These are phyloP conservation scores for Eriocheir sinensis DNA, from an alignment of 1,140 invertebrate species.

Conservation along the genomic window DNA sequence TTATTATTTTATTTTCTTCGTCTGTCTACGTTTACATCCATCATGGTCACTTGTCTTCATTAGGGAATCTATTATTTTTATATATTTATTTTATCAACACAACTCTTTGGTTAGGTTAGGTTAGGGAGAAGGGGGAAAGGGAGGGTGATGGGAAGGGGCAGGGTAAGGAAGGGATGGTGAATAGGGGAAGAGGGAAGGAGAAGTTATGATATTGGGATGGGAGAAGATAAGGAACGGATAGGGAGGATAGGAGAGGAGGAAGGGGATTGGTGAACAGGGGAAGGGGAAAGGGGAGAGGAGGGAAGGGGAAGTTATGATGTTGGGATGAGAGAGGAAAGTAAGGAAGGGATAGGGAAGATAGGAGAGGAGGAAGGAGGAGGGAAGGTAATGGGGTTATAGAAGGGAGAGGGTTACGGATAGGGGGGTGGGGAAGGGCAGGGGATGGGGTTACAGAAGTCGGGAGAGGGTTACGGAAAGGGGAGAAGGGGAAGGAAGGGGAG, in stretches of 20 bases:
- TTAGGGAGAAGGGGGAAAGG: neutral
- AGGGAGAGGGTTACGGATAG: neutral
- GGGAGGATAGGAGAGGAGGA: neutral
- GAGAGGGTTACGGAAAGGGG: neutral
- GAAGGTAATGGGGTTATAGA: neutral
- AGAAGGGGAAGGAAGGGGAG: neutral
- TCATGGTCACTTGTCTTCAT: neutral
- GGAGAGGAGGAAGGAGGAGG: neutral
- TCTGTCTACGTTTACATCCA: neutral
- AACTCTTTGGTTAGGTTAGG: no score
- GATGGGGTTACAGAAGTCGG: neutral
- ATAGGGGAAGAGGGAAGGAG: no score
- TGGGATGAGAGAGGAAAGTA: no score
- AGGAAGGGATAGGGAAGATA: neutral
- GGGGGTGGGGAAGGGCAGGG: no score
- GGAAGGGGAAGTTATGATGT: no score
- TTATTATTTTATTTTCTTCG: neutral
- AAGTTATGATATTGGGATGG: neutral
- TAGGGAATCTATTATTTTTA: no score
- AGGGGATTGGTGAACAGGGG: neutral
- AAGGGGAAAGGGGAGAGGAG: neutral
- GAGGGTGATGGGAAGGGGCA: neutral
- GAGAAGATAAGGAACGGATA: neutral
- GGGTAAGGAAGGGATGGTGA: no score
- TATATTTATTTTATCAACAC: no score